These are phyloP conservation scores for Rhagonycha lutea DNA, from an alignment of 2,888 invertebrate species.

Conservation along the genomic window DNA sequence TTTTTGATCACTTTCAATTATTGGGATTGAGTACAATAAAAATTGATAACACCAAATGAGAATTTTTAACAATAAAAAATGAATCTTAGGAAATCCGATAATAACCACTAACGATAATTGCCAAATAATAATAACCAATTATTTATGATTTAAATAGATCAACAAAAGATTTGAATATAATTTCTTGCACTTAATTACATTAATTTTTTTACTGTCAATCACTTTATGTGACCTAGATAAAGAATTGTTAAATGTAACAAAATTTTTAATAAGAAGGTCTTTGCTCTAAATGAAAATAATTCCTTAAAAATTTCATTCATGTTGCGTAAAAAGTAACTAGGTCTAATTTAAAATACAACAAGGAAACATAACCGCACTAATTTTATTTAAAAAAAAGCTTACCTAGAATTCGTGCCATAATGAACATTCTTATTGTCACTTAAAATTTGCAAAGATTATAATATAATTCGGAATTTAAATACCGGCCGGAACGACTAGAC, in stretches of 20 bases:
- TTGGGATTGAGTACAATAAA: background rate
- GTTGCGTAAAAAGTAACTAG: background rate
- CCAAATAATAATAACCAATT: background rate
- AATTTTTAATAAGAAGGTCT: background rate
- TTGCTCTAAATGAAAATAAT: background rate
- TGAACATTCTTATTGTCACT: background rate
- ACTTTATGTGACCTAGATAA: background rate
- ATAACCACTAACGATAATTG: background rate
- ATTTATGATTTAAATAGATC: background rate
- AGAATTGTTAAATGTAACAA: background rate
- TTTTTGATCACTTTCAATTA: background rate
- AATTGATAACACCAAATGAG: background rate
- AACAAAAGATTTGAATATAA: background rate
- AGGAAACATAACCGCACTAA: background rate
- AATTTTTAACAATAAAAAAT: background rate
- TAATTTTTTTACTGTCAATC: slow-evolving; percentile 2
- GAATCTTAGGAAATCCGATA: background rate
- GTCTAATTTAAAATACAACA: background rate
- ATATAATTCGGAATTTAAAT: background rate
- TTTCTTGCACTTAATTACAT: background rate
- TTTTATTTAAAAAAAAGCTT: background rate
- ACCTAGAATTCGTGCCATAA: background rate
- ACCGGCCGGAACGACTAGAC: slow-evolving; percentile 27
- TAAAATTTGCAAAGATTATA: background rate
- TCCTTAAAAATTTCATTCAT: background rate